Conservation (phyloP, 1,140 invertebrate species). For the Tribolium madens region DNA sequence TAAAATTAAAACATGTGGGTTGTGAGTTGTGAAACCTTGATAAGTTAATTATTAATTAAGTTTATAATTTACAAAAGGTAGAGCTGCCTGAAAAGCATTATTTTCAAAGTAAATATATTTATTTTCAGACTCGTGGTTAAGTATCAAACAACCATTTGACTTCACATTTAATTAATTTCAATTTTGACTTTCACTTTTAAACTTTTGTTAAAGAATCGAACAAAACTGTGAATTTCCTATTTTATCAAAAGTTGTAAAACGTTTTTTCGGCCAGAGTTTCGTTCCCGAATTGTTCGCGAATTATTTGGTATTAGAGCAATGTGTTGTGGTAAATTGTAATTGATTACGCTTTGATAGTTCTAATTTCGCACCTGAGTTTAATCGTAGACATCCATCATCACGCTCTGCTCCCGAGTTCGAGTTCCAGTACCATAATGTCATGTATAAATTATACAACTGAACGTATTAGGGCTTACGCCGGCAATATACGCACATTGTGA, state of each 20-base stretch:
- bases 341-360: slow-evolving; percentile 37
- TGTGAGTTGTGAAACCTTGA: too few relatives aligned
- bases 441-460: slow-evolving; percentile 30
- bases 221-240: neutral
- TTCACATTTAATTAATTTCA: too few relatives aligned
- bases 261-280: neutral
- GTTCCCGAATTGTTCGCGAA: neutral
- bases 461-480: slow-evolving; percentile 7
- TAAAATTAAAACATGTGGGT: too few relatives aligned
- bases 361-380: slow-evolving; percentile 38
- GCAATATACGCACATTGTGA: slow-evolving; percentile 1
- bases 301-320: neutral
- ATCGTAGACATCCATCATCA: slow-evolving; percentile 27
- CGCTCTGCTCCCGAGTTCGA: neutral
- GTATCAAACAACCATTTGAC: too few relatives aligned
- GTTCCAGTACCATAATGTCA: neutral
- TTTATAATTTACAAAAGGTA: too few relatives aligned
- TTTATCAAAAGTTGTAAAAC: neutral
- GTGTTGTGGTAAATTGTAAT: slow-evolving; percentile 14
- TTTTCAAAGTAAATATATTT: too few relatives aligned
- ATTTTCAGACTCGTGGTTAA: too few relatives aligned
- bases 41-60: too few relatives aligned
- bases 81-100: too few relatives aligned
- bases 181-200: too few relatives aligned
- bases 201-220: neutral